Evolutionary conservation across 2,113 vertebrate genomes (phyloP).

Genomic region (Poeciliopsis retropinna): DNA sequence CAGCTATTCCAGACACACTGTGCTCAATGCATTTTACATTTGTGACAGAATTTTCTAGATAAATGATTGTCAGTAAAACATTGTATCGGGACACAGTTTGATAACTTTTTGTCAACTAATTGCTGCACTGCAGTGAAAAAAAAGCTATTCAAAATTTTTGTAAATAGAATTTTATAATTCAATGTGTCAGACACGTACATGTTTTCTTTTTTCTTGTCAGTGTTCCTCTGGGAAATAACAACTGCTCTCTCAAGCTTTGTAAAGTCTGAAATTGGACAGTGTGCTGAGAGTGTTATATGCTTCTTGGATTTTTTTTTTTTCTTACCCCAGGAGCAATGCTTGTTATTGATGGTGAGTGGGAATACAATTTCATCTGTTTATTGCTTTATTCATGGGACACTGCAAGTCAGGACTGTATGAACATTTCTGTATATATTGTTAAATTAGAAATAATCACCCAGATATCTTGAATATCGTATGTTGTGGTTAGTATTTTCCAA

Average conservation of each 20-base stretch:
- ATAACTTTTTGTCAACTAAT: conserved; percentile 24
- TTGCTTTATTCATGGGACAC: conserved; percentile 51
- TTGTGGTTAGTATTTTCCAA: conserved; percentile 6
- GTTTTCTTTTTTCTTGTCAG: conserved; percentile 18
- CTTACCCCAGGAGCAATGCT: conserved; percentile 39
- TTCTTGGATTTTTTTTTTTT: conserved; percentile 31
- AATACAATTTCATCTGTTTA: conserved; percentile 55
- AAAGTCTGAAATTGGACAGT: conserved; percentile 51
- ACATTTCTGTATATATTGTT: conserved; percentile 37
- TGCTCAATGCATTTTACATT: conserved; percentile 39
- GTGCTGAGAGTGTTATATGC: conserved; percentile 45
- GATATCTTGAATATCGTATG: conserved; percentile 24
- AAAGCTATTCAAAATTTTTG: conserved; percentile 4
- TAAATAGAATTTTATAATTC: conserved; percentile 21
- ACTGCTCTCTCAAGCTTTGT: conserved; percentile 49
- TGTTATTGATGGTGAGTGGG: conserved; percentile 38
- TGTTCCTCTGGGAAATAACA: conserved; percentile 64
- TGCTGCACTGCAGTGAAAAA: background rate
- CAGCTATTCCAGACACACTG: conserved; percentile 40
- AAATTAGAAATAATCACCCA: conserved; percentile 51
- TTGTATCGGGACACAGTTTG: conserved; percentile 15
- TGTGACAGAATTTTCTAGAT: conserved; percentile 32
- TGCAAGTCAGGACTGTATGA: conserved; percentile 53
- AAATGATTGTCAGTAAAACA: conserved; percentile 41
- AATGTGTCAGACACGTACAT: conserved; percentile 23